Evolutionary conservation across 2,113 vertebrate genomes (phyloP).

Genomic region (Callithrix jacchus): DNA sequence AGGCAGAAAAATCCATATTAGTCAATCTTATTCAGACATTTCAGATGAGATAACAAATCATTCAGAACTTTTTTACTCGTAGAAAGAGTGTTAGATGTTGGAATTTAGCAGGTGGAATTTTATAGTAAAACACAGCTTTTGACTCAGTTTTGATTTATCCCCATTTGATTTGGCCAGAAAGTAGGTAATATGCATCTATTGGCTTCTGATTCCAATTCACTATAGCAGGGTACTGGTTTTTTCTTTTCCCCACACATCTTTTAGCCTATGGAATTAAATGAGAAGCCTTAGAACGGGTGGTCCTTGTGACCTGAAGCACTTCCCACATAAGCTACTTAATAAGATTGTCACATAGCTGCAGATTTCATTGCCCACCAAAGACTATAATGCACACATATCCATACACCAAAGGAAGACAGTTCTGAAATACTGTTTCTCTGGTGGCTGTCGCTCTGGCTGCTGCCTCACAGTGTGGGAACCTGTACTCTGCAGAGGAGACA

Average conservation of each 20-base stretch:
- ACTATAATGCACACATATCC: neutral
- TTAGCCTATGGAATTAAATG: neutral
- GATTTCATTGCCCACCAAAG: neutral
- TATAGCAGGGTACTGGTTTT: neutral
- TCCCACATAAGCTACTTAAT: neutral
- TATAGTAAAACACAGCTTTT: rapidly evolving
- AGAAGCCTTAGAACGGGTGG: neutral
- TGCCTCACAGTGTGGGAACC: constrained; percentile 4
- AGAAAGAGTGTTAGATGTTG: neutral
- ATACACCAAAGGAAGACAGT: constrained; percentile 14
- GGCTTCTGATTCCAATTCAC: neutral
- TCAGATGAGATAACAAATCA: neutral
- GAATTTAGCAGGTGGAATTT: neutral
- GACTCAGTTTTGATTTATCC: neutral
- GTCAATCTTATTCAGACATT: neutral
- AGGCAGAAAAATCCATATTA: constrained; percentile 38
- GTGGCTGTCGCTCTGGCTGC: neutral
- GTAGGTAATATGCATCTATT: neutral
- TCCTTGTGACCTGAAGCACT: neutral
- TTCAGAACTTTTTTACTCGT: neutral
- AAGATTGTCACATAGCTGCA: neutral
- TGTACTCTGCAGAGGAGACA: neutral
- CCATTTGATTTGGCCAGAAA: constrained; percentile 11
- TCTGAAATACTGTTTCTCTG: constrained; percentile 23
- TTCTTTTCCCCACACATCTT: neutral